Percentiles rank a stretch among this genome's conserved stretches.
Evolutionary conservation across 2,888 invertebrate genomes (phyloP).

Genomic region (Hirtodrosophila confusa): DNA sequence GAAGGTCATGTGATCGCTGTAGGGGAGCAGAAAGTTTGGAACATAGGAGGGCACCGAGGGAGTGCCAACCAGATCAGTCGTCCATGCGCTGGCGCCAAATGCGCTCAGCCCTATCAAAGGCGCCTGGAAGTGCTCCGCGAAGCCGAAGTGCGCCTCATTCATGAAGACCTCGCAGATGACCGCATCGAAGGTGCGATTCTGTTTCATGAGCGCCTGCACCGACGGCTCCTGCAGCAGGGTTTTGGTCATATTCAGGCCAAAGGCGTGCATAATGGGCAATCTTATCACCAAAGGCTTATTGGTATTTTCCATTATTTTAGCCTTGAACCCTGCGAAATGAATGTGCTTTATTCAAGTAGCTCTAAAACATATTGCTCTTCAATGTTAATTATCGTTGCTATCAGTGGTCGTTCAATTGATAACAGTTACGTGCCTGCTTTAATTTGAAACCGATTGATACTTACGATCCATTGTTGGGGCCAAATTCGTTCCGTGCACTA

Average conservation of each 20-base stretch:
- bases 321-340: slow-evolving; percentile 30
- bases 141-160: slow-evolving; percentile 81
- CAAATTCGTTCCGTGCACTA: slow-evolving; percentile 55
- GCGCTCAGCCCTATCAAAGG: slow-evolving; percentile 65
- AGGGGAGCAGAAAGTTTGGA: slow-evolving; percentile 66
- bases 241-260: slow-evolving; percentile 50
- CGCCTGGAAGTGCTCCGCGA: slow-evolving; percentile 75
- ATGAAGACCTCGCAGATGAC: slow-evolving; percentile 82
- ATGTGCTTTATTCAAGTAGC: background rate
- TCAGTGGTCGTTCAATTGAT: slow-evolving; percentile 12
- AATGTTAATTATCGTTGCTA: background rate
- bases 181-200: slow-evolving; percentile 82
- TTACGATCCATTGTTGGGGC: slow-evolving; percentile 51
- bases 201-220: slow-evolving; percentile 71
- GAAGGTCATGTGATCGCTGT: slow-evolving; percentile 82
- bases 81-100: slow-evolving; percentile 75
- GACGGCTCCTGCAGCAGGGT: slow-evolving; percentile 58
- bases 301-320: slow-evolving; percentile 22
- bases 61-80: slow-evolving; percentile 63
- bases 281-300: slow-evolving; percentile 19
- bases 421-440: slow-evolving; percentile 22
- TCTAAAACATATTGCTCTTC: background rate
- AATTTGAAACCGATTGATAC: slow-evolving; percentile 4
- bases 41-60: slow-evolving; percentile 81
- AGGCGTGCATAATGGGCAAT: slow-evolving; percentile 12